A percentile compares a stretch with the other conserved stretches of the same genome.
Conservation (phyloP, 2,888 invertebrate species). For the Acleris sparsana region DNA sequence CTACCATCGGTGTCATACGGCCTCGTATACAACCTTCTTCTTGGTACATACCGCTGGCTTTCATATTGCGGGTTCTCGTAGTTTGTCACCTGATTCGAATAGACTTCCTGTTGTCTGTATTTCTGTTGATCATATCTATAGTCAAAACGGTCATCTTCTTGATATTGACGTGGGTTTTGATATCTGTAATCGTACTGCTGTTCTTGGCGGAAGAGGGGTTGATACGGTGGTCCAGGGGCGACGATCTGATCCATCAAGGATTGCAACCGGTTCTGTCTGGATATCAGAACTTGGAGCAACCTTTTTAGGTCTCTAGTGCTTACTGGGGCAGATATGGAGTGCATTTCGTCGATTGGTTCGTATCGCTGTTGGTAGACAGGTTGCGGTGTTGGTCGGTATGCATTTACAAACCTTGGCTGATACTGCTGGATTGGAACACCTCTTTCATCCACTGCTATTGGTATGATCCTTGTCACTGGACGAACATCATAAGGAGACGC, state of each 20-base stretch:
- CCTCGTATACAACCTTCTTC: constrained; percentile 65
- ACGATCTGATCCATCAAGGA: constrained; percentile 79
- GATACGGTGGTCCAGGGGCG: constrained; percentile 62
- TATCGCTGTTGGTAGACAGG: constrained; percentile 61
- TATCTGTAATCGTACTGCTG: constrained; percentile 57
- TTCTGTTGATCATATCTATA: constrained; percentile 68
- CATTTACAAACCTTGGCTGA: constrained; percentile 66
- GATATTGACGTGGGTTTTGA: constrained; percentile 58
- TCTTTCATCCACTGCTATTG: constrained; percentile 74
- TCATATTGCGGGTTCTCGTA: constrained; percentile 75
- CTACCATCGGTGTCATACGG: constrained; percentile 72
- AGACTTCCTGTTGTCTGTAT: constrained; percentile 65
- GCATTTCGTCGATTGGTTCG: constrained; percentile 80
- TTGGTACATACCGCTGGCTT: constrained; percentile 73
- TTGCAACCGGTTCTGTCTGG: constrained; percentile 85
- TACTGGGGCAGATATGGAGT: constrained; percentile 86
- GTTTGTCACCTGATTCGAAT: constrained; percentile 62
- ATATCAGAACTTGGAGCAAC: constrained; percentile 85
- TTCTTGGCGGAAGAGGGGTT: constrained; percentile 59
- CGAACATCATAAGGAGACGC: constrained; percentile 65
- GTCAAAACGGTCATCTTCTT: constrained; percentile 73
- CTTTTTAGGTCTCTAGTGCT: constrained; percentile 88
- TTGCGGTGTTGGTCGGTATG: constrained; percentile 59
- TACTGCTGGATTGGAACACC: constrained; percentile 74
- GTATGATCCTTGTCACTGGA: constrained; percentile 72